Conservation (phyloP, 1,140 invertebrate species). For the Maconellicoccus hirsutus region DNA sequence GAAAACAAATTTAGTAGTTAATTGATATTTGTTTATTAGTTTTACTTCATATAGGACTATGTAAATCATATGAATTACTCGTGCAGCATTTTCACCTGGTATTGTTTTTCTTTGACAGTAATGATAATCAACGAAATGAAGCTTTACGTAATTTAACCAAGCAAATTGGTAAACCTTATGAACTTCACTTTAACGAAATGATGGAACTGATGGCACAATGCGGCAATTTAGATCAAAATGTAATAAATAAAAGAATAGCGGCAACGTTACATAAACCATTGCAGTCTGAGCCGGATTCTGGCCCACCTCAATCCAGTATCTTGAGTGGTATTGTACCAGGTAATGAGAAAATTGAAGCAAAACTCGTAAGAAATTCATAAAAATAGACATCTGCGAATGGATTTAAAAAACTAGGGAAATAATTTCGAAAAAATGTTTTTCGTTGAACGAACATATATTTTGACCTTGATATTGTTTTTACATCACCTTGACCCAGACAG, state of each 20-base stretch:
- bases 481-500: not conserved
- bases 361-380: too few species aligned
- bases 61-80: too few species aligned
- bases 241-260: conserved; percentile 7
- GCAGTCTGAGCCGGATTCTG: not conserved
- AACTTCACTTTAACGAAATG: conserved; percentile 57
- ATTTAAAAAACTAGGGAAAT: too few species aligned
- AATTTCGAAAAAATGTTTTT: too few species aligned
- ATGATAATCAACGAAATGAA: conserved; percentile 48
- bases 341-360: not conserved
- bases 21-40: not conserved
- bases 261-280: not conserved
- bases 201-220: conserved; percentile 58
- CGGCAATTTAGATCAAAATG: conserved; percentile 33
- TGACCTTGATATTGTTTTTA: not conserved
- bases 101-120: conserved; percentile 39
- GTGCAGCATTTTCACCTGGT: too few species aligned
- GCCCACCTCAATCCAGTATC: not conserved
- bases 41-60: not conserved
- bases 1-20: too few species aligned
- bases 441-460: too few species aligned
- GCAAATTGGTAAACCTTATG: conserved; percentile 42
- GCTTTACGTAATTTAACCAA: conserved; percentile 44
- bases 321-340: conserved; percentile 7
- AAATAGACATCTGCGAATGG: too few species aligned